Percentiles rank a stretch among this genome's conserved stretches.
Conservation (phyloP, 2,888 invertebrate genomes). For the Lasioglossum villosulum region DNA sequence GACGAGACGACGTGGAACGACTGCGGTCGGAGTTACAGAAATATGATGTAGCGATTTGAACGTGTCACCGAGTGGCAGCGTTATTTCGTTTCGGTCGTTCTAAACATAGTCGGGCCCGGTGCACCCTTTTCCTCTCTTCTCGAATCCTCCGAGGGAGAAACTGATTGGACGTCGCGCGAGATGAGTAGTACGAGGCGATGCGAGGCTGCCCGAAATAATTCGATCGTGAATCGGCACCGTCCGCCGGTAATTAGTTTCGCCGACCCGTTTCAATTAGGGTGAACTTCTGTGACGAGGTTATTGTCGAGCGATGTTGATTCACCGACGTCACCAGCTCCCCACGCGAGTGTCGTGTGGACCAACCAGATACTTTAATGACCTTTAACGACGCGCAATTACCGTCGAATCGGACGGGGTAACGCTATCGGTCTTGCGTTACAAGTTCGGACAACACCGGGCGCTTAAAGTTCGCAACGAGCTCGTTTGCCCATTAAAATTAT, state of each 20-base stretch:
- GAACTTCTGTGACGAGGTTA: constrained; percentile 69
- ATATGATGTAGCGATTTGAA: constrained; percentile 79
- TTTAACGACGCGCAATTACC: constrained; percentile 82
- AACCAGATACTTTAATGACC: constrained; percentile 84
- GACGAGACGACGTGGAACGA: constrained; percentile 76
- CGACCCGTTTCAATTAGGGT: constrained; percentile 61
- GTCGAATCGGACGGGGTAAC: constrained; percentile 75
- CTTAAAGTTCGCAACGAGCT: constrained; percentile 55
- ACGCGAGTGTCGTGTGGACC: constrained; percentile 69
- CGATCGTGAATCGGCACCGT: constrained; percentile 48
- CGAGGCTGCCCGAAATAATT: constrained; percentile 23
- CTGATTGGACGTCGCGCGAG: constrained; percentile 23
- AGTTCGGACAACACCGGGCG: constrained; percentile 44
- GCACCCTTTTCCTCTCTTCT: constrained; percentile 39
- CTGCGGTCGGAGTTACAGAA: constrained; percentile 71
- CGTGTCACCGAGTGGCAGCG: constrained; percentile 62
- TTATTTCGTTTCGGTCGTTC: constrained; percentile 36
- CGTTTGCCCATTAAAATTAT: constrained; percentile 74
- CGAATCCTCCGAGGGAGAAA: constrained; percentile 6
- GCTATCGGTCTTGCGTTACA: constrained; percentile 76
- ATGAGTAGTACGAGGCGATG: constrained; percentile 25
- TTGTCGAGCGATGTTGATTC: constrained; percentile 67
- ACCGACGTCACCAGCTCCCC: constrained; percentile 57
- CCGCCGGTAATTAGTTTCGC: constrained; percentile 56
- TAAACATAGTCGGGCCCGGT: constrained; percentile 61